Base-by-base conservation (phyloP, 2,888 invertebrate genomes). In the Scotopteryx bipunctaria region DNA sequence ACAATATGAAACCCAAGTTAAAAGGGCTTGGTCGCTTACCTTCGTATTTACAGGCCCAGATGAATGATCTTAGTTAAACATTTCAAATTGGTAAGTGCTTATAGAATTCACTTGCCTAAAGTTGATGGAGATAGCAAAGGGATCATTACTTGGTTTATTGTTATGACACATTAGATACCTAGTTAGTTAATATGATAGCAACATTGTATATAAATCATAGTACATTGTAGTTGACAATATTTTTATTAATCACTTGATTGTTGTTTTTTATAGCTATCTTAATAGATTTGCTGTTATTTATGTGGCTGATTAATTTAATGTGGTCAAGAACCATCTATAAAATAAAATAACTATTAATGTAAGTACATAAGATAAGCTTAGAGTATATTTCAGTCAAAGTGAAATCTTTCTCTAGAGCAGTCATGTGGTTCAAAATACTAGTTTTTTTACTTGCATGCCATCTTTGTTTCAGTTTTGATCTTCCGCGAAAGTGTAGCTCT, bases 11-110 rank as follows among this genome's bases (percentile, higher is more conserved):
- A 73, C 78, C 82, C 0, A 33, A 40, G 25, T 4, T 14, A 6
- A 86, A 84, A 42, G 69, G 83, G 46, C 81, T 81, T 36, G 89
- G 89, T 1, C 77, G 89, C 1, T 46, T 86, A 3, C 89, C 89
- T 0, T 75, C 87, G 0, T 90, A 90, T 56, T 66, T 90, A 42
- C 83, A 82, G 59, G 83, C 78, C 49, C 82, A 83, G 66, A 60
- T 65, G 36, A 72, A 66, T n/a, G n/a, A 1, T 70, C 27, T 27
- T 9, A 27, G 11, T 27, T n/a, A n/a, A 25, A 25, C 1, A 25
- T 1, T 9, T 27, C 11, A 2, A 27, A 3, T 11, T 27, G 9
- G 25, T 11, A 11, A 11, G 9, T 27, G 3, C 2, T 3, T 9
- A n/a, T 21, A 21, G 2, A 8, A 6, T 8, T 8, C 23, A 8